Conservation (phyloP, 1,140 invertebrate genomes). For the Babylonia areolata region DNA sequence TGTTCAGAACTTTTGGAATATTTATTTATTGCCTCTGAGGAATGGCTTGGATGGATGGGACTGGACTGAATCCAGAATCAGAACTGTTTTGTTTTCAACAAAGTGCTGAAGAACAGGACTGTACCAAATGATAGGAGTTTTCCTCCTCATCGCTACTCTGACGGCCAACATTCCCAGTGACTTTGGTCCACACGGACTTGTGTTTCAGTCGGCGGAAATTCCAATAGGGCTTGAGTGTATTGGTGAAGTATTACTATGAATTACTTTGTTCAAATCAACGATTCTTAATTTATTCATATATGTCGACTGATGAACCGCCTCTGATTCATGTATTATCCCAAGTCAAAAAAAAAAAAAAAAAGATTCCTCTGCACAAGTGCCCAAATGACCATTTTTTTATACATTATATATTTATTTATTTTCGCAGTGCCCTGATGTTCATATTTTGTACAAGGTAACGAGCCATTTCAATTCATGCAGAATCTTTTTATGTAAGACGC, state of each 20-base stretch:
- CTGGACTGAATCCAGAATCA: neutral
- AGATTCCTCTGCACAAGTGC: neutral
- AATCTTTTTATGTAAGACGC: too few relatives aligned
- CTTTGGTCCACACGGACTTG: neutral
- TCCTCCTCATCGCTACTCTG: neutral
- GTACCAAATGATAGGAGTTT: neutral
- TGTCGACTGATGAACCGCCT: neutral
- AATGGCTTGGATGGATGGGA: too few relatives aligned
- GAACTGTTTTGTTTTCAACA: neutral
- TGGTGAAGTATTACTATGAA: neutral
- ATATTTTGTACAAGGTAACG: too few relatives aligned
- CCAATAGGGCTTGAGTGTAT: neutral
- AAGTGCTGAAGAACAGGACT: neutral
- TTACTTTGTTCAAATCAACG: neutral
- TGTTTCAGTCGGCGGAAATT: neutral
- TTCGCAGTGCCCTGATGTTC: neutral
- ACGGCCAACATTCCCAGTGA: neutral
- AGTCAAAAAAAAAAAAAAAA: neutral
- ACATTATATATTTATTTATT: neutral
- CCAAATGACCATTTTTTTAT: neutral
- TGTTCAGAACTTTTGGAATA: too few relatives aligned
- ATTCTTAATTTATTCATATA: neutral
- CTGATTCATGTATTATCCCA: neutral
- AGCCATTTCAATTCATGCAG: neutral
- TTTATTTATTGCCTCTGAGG: too few relatives aligned